phyloP scores from a whole-genome alignment of 2,113 vertebrate genomes.

The Xiphias gladius region DNA sequence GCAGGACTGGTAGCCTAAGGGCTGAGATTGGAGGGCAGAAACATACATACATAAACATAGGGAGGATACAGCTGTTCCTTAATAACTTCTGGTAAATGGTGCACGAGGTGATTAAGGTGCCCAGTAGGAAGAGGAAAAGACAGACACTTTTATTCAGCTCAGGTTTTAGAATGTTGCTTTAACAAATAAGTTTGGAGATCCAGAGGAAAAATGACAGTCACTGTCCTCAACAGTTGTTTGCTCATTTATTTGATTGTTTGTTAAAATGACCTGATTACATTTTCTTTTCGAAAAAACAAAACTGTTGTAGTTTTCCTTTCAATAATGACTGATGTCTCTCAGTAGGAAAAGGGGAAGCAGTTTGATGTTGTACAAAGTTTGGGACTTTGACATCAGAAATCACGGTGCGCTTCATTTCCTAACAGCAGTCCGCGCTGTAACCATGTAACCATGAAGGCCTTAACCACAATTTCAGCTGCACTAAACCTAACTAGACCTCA shows the following conservation, averaged over 20 bases:
- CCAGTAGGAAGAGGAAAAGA: constrained; percentile 48
- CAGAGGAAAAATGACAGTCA: not conserved
- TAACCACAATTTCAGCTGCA: too few relatives aligned
- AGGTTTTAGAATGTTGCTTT: constrained; percentile 46
- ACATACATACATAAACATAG: constrained; percentile 72
- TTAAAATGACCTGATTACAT: constrained; percentile 3
- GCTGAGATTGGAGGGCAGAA: constrained; percentile 66
- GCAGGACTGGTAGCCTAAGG: constrained; percentile 64
- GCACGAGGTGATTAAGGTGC: constrained; percentile 71
- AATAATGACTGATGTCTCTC: not conserved
- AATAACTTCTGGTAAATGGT: constrained; percentile 76
- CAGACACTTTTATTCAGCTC: constrained; percentile 30
- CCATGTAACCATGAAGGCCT: not conserved
- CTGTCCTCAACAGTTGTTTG: not conserved
- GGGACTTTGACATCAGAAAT: not conserved
- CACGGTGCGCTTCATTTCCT: not conserved
- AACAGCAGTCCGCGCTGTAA: not conserved
- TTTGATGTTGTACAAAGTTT: not conserved
- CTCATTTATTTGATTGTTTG: constrained; percentile 4
- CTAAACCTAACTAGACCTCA: not conserved
- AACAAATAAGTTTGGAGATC: constrained; percentile 38
- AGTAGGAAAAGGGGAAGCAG: not conserved
- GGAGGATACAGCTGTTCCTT: constrained; percentile 70
- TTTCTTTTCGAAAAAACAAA: constrained; percentile 10
- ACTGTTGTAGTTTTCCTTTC: not conserved